phyloP scores from a whole-genome alignment of 2,797 vertebrate species.

The Zenarchopterus dispar region DNA sequence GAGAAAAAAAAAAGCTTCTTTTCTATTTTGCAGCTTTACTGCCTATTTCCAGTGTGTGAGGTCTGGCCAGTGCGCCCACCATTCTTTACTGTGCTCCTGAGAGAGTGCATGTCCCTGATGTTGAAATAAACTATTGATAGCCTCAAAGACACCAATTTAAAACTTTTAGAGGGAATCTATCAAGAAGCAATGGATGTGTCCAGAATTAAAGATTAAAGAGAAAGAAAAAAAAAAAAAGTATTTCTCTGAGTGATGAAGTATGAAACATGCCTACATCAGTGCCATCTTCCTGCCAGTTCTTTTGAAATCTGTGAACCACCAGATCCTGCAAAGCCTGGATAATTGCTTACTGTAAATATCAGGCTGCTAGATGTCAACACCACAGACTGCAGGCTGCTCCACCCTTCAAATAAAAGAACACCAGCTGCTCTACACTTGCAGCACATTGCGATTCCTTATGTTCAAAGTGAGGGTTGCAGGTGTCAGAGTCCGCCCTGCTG shows the following conservation, averaged over 20 bases:
- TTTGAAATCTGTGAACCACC: slow-evolving; percentile 5
- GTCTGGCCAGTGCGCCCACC: neutral
- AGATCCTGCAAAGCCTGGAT: slow-evolving; percentile 1
- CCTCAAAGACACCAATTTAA: slow-evolving; percentile 8
- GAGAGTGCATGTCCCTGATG: slow-evolving; percentile 37
- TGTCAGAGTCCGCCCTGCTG: neutral
- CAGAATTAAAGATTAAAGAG: slow-evolving; percentile 8
- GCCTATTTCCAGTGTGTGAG: slow-evolving; percentile 25
- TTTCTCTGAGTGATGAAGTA: slow-evolving; percentile 16
- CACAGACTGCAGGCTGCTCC: slow-evolving; percentile 1
- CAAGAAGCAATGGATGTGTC: slow-evolving; percentile 20
- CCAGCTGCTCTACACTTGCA: slow-evolving; percentile 5
- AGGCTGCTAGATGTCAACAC: slow-evolving; percentile 3
- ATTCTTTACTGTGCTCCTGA: slow-evolving; percentile 46
- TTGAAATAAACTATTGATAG: slow-evolving; percentile 18
- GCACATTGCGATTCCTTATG: slow-evolving; percentile 2
- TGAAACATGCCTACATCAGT: neutral
- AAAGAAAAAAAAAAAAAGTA: neutral
- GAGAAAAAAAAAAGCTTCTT: no score
- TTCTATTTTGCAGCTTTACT: slow-evolving; percentile 13
- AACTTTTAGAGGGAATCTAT: slow-evolving; percentile 9
- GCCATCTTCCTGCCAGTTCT: slow-evolving; percentile 9
- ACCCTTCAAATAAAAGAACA: slow-evolving; percentile 14
- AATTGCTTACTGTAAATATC: neutral
- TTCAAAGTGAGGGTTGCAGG: slow-evolving; percentile 5